A percentile compares a stretch with the other conserved stretches of the same genome.
These are phyloP conservation scores for Isurus oxyrinchus DNA, from an alignment of 2,113 vertebrate genomes.

Conservation along the genomic window DNA sequence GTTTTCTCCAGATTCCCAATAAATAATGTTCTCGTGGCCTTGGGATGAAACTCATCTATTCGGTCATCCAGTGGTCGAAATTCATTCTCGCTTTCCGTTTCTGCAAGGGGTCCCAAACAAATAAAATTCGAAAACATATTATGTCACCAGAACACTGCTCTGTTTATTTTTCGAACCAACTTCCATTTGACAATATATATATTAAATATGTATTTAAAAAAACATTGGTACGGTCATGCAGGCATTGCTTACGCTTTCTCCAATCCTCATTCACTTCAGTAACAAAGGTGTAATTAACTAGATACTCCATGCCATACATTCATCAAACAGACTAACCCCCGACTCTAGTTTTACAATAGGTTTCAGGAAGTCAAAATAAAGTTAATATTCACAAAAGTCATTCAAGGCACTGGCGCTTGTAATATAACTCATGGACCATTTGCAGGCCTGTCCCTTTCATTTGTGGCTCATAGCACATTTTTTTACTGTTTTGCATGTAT, in stretches of 20 bases:
- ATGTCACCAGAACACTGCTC: conserved; percentile 2
- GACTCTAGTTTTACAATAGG: background rate
- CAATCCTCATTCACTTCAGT: background rate
- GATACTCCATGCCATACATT: background rate
- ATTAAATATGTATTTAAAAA: background rate
- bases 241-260: background rate
- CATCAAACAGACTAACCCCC: background rate
- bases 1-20: conserved; percentile 98
- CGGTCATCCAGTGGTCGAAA: conserved; percentile 94
- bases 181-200: background rate
- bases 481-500: background rate
- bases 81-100: conserved; percentile 98
- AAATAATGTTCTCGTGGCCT: conserved; percentile 93
- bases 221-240: background rate
- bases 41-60: conserved; percentile 97
- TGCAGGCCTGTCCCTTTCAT: background rate
- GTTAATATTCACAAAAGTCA: background rate
- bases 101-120: conserved; percentile 52
- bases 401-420: background rate
- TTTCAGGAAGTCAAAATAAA: background rate
- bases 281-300: background rate
- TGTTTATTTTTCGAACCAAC: background rate
- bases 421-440: background rate
- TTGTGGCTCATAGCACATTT: background rate
- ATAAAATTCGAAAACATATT: conserved; percentile 29